phyloP scores from a whole-genome alignment of 2,113 vertebrate species.

The Nansenia antarctica region DNA sequence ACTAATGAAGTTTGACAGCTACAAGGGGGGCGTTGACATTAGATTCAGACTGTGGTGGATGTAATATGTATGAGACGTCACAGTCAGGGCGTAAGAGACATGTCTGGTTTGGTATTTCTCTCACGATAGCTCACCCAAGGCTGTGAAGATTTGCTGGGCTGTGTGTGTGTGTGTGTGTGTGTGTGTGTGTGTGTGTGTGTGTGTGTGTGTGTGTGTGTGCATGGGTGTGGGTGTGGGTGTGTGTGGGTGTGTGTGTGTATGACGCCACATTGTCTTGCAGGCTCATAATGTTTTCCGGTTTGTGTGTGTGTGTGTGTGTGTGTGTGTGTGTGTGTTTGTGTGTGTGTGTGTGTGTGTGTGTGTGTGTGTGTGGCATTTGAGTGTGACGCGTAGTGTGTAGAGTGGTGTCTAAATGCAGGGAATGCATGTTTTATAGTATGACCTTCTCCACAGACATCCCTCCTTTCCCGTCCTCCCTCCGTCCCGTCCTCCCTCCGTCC shows the following conservation, averaged over 20 bases:
- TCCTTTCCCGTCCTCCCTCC: too few relatives aligned
- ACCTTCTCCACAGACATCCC: constrained; percentile 54
- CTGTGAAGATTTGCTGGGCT: not conserved
- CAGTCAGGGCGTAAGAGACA: not conserved
- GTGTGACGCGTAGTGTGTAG: not conserved
- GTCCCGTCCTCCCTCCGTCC: constrained; percentile 1
- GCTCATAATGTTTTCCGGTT: constrained; percentile 32
- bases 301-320: too few relatives aligned
- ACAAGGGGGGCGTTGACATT: not conserved
- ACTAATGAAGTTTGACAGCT: not conserved
- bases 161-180: too few relatives aligned
- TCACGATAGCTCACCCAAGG: constrained; percentile 1
- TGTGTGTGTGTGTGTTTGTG: too few relatives aligned
- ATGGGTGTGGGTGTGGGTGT: too few relatives aligned
- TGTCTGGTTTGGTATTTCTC: not conserved
- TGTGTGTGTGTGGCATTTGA: constrained; percentile 56
- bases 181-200: too few relatives aligned
- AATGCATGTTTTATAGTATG: constrained; percentile 56
- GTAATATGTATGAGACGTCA: constrained; percentile 12
- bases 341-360: too few relatives aligned
- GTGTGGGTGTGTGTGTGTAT: too few relatives aligned
- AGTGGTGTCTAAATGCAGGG: constrained; percentile 51
- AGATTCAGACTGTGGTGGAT: not conserved
- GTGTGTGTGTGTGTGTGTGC: too few relatives aligned
- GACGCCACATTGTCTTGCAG: constrained; percentile 30